These are phyloP conservation scores for Bombus difficillimus DNA, from an alignment of 1,140 invertebrate genomes.

Conservation along the genomic window DNA sequence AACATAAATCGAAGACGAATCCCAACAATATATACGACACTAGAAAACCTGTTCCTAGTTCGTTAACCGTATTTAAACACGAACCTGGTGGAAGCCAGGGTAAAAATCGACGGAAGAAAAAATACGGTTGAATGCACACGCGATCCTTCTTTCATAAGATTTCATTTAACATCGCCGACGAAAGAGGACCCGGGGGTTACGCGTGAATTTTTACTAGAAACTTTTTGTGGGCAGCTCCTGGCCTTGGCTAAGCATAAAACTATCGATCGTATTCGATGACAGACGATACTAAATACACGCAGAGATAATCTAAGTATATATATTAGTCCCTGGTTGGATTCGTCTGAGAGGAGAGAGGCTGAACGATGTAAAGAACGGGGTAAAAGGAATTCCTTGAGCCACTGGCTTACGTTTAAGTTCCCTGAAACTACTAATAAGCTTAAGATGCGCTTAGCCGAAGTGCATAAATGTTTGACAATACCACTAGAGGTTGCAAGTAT, in stretches of 20 bases:
- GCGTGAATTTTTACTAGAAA: not conserved
- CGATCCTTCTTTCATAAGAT: not conserved
- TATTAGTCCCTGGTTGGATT: not conserved
- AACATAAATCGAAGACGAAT: no score
- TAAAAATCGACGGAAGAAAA: not conserved
- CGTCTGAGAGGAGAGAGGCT: not conserved
- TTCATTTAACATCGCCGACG: conserved; percentile 21
- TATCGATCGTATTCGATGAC: not conserved
- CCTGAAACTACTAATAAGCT: conserved; percentile 70
- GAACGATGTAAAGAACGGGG: not conserved
- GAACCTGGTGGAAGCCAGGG: no score
- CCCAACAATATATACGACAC: not conserved
- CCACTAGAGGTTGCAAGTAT: conserved; percentile 73
- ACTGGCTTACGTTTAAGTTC: conserved; percentile 53
- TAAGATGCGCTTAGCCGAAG: conserved; percentile 73
- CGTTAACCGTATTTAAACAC: not conserved
- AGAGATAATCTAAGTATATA: no score
- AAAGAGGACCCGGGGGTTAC: no score
- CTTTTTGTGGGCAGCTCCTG: no score
- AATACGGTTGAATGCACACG: not conserved
- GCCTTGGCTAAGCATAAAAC: not conserved
- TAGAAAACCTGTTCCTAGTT: not conserved
- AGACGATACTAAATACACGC: no score
- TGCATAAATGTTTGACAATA: conserved; percentile 78
- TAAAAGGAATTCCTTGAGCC: conserved; percentile 47